These are phyloP conservation scores for Operophtera brumata DNA, from an alignment of 2,888 invertebrate species.

Conservation along the genomic window DNA sequence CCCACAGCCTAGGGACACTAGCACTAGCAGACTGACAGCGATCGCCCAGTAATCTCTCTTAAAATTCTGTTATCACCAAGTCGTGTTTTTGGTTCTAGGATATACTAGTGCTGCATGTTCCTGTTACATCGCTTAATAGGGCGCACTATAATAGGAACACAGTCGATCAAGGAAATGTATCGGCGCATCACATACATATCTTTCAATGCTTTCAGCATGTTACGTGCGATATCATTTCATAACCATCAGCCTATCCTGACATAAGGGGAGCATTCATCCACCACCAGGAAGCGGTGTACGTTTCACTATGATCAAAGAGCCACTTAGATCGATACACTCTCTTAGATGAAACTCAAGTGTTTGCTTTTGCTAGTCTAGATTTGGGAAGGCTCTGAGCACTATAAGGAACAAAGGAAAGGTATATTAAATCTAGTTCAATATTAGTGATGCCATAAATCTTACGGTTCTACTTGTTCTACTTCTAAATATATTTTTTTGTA, in stretches of 20 bases:
- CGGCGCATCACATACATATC: background rate
- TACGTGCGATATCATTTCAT: slow-evolving; percentile 35
- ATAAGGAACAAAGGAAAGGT: slow-evolving; percentile 15
- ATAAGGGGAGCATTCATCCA: slow-evolving; percentile 55
- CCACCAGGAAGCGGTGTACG: slow-evolving; percentile 57
- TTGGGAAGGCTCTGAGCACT: slow-evolving; percentile 19
- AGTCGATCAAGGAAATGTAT: slow-evolving; percentile 14
- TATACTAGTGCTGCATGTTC: too few species aligned
- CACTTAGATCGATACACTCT: slow-evolving; percentile 50
- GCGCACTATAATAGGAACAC: background rate
- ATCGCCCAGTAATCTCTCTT: too few species aligned
- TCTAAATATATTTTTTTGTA: too few species aligned
- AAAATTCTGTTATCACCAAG: too few species aligned
- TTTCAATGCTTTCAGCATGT: slow-evolving; percentile 21
- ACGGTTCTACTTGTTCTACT: too few species aligned
- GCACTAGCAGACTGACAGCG: too few species aligned
- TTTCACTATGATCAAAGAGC: slow-evolving; percentile 59
- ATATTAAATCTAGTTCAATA: background rate
- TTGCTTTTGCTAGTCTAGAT: slow-evolving; percentile 29
- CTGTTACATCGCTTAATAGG: background rate
- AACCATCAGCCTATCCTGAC: slow-evolving; percentile 41
- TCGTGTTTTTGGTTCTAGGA: too few species aligned
- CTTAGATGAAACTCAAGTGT: slow-evolving; percentile 39
- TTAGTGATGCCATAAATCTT: too few species aligned
- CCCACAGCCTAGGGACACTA: too few species aligned